Evolutionary conservation across 2,113 vertebrate genomes (phyloP), one percentile per base, ranked within the genome.

Genomic region (Colossoma macropomum): DNA sequence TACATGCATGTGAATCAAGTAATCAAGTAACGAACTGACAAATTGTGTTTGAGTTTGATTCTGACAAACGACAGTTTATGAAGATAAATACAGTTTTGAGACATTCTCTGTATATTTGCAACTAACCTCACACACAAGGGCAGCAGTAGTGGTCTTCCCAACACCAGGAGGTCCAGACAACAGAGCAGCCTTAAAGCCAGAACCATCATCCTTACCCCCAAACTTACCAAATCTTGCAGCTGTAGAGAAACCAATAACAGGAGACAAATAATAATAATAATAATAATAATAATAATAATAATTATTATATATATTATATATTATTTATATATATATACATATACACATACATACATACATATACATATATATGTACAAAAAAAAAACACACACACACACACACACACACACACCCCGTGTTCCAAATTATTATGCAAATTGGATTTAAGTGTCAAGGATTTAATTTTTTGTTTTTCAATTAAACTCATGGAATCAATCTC

Each of bases 111-210:
- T 59, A 59, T 60, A 28, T 17, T 38, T 45, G 75, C 45, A 28
- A 91, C 96, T 91, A 90, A 99, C 98, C 96, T 98, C 94, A 86
- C 97, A 99, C 81, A 96, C 97, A 41, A 99, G 93, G 23, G 95
- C 92, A n/a, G 98, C 98, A 1, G 98, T 99, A 66, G 98, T 99
- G 16, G 98, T 99, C 93, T 99, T 99, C 74, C 98, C 98, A 82
- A 99, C 95, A 21, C 98, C 98, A 0, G 98, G 98, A 1, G 97
- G 97, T 74, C 98, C 98, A n/a, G 97, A 99, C 21, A 99, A 95
- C 84, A 99, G 88, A 0, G 97, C 98, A 12, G 98, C 98, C 92
- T 97, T 99, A 88, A 93, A 95, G 81, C 92, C 86, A 38, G 95
- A 91, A 4, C 97, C 95, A 56, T 98, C 95, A 2, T 99, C 96